Base-by-base conservation (phyloP, 2,113 vertebrate genomes). In the Telmatochromis sp. region DNA sequence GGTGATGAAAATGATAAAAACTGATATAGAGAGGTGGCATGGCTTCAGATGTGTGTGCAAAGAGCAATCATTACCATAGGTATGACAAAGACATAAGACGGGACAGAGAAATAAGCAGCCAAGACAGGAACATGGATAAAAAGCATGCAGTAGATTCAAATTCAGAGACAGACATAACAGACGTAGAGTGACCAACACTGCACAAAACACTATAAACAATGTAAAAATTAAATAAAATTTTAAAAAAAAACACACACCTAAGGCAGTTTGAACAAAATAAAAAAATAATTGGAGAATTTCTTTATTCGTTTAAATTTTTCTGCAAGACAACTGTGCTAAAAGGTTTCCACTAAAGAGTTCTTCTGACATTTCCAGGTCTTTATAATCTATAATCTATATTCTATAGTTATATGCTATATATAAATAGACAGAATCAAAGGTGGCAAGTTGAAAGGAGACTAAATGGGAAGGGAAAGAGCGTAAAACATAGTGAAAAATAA, bases 1-100 rank as follows among this genome's bases (percentile, higher is more conserved):
- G 89, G 87, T 86, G 89, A 91, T 93, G 93, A 89, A 84, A 90
- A 86, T 55, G 82, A 92, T 91, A 88, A 83, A 88, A 89, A 86
- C 51, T 80, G 90, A 93, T 90, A 47, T 51, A 84, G 68, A 85
- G 81, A 85, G 58, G 86, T 90, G 83, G 73, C 17, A 3, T 57
- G 54, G 54, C 37, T 42, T 82, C 42, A 73, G 33, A 58, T 68
- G 37, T 86, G 73, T 79, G 65, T 37, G 6, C 70, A 40, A 65
- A 82, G 73, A 90, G 82, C 14, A 19, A 83, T 80, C 42, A 81
- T 90, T 78, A 80, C 45, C 73, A 70, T 14, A 53, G 78, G 49
- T n/a, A 15, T 54, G 81, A 70, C 31, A 8, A 49, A 51, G 40
- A 31, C 11, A 9, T 19, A 57, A 47, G 21, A 28, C 6, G 1